phyloP scores from a whole-genome alignment of 2,113 vertebrate genomes.

The Setophaga kirtlandii region DNA sequence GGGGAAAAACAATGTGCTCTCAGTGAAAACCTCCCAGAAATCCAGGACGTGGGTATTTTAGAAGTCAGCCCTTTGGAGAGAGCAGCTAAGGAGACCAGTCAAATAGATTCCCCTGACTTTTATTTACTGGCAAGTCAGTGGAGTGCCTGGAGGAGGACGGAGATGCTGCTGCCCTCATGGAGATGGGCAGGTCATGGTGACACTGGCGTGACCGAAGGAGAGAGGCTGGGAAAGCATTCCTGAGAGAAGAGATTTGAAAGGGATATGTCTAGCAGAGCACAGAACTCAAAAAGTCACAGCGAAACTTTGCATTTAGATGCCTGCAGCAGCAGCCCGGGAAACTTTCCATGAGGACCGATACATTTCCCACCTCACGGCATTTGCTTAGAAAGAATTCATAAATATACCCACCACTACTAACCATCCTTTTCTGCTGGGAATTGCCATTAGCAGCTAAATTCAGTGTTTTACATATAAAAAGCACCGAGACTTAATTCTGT shows the following conservation, averaged over 20 bases:
- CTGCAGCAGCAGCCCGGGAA: background rate
- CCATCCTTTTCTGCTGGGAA: slow-evolving; percentile 37
- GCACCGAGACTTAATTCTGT: background rate
- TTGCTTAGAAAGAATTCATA: slow-evolving; percentile 43
- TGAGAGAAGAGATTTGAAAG: background rate
- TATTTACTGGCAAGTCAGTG: background rate
- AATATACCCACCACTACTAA: background rate
- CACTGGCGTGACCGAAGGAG: accelerated
- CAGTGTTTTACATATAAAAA: slow-evolving; percentile 31
- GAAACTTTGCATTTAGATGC: slow-evolving; percentile 5
- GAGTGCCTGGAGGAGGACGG: background rate
- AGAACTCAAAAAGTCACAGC: background rate
- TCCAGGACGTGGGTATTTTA: background rate
- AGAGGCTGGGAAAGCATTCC: background rate
- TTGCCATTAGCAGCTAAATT: slow-evolving; percentile 55
- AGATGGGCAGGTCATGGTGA: background rate
- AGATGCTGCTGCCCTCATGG: background rate
- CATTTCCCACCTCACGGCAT: slow-evolving; percentile 13
- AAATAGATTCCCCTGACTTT: background rate
- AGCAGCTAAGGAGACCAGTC: background rate
- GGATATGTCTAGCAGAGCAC: background rate
- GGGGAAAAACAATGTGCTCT: background rate
- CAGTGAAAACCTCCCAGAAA: slow-evolving; percentile 36
- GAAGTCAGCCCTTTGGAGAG: background rate
- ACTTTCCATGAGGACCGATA: background rate